phyloP scores from a whole-genome alignment of 2,113 vertebrate genomes.

The Pseudopipra pipra region DNA sequence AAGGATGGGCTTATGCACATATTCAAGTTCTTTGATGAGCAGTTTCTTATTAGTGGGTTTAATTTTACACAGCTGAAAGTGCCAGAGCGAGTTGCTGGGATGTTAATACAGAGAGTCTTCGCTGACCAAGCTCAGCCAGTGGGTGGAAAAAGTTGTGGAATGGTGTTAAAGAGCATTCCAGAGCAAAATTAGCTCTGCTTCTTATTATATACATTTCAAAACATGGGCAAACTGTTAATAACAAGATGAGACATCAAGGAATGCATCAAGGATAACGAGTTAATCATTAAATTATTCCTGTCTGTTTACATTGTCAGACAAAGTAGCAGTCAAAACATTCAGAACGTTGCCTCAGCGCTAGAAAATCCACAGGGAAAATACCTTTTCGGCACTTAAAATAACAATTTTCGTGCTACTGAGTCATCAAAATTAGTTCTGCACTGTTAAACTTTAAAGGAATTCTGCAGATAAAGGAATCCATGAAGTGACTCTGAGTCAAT shows the following conservation, averaged over 20 bases:
- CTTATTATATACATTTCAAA: slow-evolving; percentile 52
- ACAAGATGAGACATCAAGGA: slow-evolving; percentile 61
- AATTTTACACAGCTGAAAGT: slow-evolving; percentile 9
- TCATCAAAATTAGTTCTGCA: slow-evolving; percentile 70
- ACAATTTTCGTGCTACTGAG: slow-evolving; percentile 54
- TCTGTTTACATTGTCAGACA: slow-evolving; percentile 61
- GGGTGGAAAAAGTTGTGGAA: slow-evolving; percentile 53
- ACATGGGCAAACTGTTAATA: slow-evolving; percentile 59
- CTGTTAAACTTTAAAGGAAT: slow-evolving; percentile 66
- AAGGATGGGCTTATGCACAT: not conserved
- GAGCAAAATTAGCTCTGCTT: slow-evolving; percentile 56
- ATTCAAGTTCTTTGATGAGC: slow-evolving; percentile 31
- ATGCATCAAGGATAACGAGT: slow-evolving; percentile 57
- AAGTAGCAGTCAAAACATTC: slow-evolving; percentile 64
- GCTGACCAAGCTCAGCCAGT: slow-evolving; percentile 36
- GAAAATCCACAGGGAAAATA: slow-evolving; percentile 67
- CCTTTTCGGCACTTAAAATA: slow-evolving; percentile 63
- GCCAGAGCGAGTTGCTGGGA: not conserved
- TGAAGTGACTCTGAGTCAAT: slow-evolving; percentile 19
- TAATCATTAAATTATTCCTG: slow-evolving; percentile 69
- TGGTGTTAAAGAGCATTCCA: slow-evolving; percentile 52
- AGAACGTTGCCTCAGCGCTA: slow-evolving; percentile 41
- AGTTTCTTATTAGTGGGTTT: slow-evolving; percentile 22
- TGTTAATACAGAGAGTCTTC: not conserved
- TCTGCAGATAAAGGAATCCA: slow-evolving; percentile 39